Base-by-base conservation (phyloP, 2,113 vertebrate genomes). In the Gymnobelideus leadbeateri region DNA sequence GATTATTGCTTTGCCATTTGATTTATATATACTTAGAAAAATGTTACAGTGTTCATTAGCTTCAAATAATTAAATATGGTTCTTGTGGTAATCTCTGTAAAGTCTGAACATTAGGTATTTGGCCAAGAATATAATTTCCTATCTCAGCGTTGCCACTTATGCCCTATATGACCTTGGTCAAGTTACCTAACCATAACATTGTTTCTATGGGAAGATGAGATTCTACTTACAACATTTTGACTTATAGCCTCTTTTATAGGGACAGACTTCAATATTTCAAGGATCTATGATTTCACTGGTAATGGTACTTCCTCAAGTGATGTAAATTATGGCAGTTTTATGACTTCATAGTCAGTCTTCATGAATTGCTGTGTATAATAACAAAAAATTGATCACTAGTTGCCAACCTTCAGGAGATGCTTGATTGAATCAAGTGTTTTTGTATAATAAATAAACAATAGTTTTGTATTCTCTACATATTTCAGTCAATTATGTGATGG, bases 241-340 rank as follows among this genome's bases (percentile, higher is more conserved):
- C 68, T 43, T 84, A 84, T 84, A 84, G 68, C 37, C 68, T 84
- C n/a, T 84, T 84, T 84, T 84, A 84, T 43, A 84, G 68, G 68
- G 68, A 84, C n/a, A 84, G 68, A 84, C 68, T 84, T 84, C 37
- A 77, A 77, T 77, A 77, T 37, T 77, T 77, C 68, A 84, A 84
- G 68, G 68, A 43, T 84, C 68, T 84, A 43, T 84, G 68, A 84
- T 84, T 84, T 84, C n/a, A 43, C n/a, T 84, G 68, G 68, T 84
- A 84, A 84, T 84, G n/a, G n/a, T 84, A 84, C 37, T 84, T 84
- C n/a, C 68, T 84, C 68, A 84, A 43, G 68, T 84, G 68, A 84
- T 84, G n/a, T 84, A 84, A 84, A 84, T 84, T 84, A 84, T 84
- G n/a, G 68, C n/a, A 84, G n/a, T 43, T 77, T 84, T 84, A 43